Base-by-base conservation (phyloP, 2,797 vertebrate genomes). In the Diplodus sargus region DNA sequence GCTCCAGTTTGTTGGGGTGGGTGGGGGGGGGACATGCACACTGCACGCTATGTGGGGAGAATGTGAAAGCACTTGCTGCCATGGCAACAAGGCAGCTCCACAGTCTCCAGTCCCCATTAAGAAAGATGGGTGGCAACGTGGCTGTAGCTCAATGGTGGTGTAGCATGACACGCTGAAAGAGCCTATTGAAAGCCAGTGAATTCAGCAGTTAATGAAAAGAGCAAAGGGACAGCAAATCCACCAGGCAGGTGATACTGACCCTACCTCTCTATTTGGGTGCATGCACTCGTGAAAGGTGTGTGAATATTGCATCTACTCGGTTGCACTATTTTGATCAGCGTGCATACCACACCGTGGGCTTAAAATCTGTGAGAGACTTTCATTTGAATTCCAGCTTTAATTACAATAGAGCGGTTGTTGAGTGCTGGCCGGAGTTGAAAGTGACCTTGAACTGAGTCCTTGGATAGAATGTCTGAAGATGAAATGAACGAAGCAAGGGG, bases 41-140 rank as follows among this genome's bases (percentile, higher is more conserved):
- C 90, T 89, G 90, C 87, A 86, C 78, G 56, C 82, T 90, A 90
- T 94, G 94, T 94, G 93, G 92, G 85, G 93, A 94, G 94, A 95
- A 95, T 94, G 92, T 84, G 88, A 94, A 95, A 93, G 87, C 82
- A 64, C 90, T 83, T 86, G 95, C 95, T 95, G 94, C 94, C 93
- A 94, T 95, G 94, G 95, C 93, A 95, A 96, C 95, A 94, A 86
- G 94, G 91, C 92, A 91, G 92, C 91, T 94, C 93, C 92, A 92
- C 91, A 86, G 91, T 90, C 92, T 93, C 88, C 85, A 87, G 87
- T 89, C 90, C 92, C 92, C 89, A 93, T 93, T 94, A 94, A 92
- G 91, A 93, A 92, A 92, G 90, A 93, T 91, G 90, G 91, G 89
- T 89, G 90, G 90, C 79, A 91, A 90, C 87, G 89, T 89, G 90